A percentile compares a stretch with the other conserved stretches of the same genome.
Conservation (phyloP, 37 sponge, comb jelly and placozoan genomes). For the Geodia barretti region DNA sequence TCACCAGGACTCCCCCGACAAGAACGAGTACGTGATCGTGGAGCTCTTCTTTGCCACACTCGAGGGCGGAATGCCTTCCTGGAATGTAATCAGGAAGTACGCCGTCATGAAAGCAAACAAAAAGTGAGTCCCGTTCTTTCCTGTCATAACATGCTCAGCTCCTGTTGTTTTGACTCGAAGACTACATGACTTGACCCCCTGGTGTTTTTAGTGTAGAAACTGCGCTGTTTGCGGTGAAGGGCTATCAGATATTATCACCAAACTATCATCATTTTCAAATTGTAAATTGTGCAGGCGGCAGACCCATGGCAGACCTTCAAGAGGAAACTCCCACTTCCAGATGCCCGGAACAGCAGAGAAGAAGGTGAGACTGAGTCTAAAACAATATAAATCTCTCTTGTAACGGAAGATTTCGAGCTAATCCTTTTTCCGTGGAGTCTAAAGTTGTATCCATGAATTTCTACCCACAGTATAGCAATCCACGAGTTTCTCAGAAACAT, state of each 20-base stretch:
- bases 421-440: background rate
- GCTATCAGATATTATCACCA: too few relatives aligned
- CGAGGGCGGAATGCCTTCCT: constrained; percentile 22
- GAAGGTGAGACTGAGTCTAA: constrained; percentile 13
- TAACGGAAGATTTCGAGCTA: background rate
- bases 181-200: too few relatives aligned
- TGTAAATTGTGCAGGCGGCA: too few relatives aligned
- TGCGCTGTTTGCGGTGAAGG: too few relatives aligned
- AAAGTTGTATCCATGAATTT: background rate
- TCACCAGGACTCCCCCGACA: constrained; percentile 9
- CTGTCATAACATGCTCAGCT: too few relatives aligned
- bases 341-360: constrained; percentile 34
- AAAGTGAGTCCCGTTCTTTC: constrained; percentile 5
- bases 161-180: too few relatives aligned
- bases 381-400: background rate
- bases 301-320: background rate
- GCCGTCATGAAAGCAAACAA: constrained; percentile 51
- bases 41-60: constrained; percentile 53
- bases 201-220: too few relatives aligned
- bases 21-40: constrained; percentile 28
- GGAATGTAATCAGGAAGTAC: constrained; percentile 62
- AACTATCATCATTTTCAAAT: too few relatives aligned
- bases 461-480: background rate
- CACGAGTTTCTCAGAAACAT: background rate
- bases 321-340: constrained; percentile 17